Evolutionary conservation across 2,113 vertebrate species (phyloP), one percentile per base, ranked within the genome.

Genomic region (Calypte anna): DNA sequence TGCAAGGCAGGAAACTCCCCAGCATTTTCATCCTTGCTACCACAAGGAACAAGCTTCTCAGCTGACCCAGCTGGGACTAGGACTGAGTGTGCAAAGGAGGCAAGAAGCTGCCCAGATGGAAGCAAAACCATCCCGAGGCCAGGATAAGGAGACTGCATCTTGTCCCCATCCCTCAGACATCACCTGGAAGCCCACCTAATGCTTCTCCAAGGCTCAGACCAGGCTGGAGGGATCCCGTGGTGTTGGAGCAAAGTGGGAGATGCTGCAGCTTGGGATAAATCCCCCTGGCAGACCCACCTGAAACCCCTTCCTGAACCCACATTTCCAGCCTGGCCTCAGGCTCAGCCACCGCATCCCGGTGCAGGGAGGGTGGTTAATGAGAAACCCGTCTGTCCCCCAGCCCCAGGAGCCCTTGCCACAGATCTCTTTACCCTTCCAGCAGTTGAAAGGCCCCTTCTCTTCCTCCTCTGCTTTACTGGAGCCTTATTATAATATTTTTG

Each of bases 391-490:
- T 97, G 96, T 89, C 92, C 86, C 12, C 46, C 58, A 1, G 0
- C 62, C 64, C 62, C 3, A 15, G 63, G 63, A 89, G 72, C 72
- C 48, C 73, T 55, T 3, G 0, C 24, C 3, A 4, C 90, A 59
- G 87, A 77, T 38, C 88, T 48, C 11, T 90, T 93, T 36, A 86
- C 89, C 90, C 86, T 85, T 83, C 96, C 64, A 78, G 33, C 2
- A 51, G 48, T 3, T 88, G 64, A 24, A 96, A 96, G 96, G 91
- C 86, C 93, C 78, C 92, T 48, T 67, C 92, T 94, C 97, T 82
- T 94, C 94, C 95, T 97, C 62, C 79, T 31, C 85, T 31, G 91
- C 97, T 96, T 81, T 89, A 54, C 96, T 93, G 94, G 88, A 97
- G 92, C 63, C 86, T 74, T 77, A 68, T 43, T 30, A 74, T 10